These are phyloP conservation scores for Lasioglossum leucozonium DNA, from an alignment of 2,888 invertebrate species.

Conservation along the genomic window DNA sequence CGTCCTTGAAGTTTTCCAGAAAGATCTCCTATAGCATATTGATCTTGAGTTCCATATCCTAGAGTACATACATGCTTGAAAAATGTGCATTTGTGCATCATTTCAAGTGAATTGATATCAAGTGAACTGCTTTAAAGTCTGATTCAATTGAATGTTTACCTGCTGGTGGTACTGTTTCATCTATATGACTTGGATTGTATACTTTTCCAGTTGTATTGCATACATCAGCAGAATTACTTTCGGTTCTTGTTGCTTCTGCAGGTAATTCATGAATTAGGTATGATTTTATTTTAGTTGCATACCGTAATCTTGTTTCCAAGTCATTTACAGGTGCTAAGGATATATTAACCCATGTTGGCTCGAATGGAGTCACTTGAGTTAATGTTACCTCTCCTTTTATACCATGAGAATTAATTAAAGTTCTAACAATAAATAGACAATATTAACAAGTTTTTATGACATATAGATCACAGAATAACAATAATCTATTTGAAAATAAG, in stretches of 20 bases:
- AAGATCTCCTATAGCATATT: slow-evolving; percentile 95
- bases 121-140: background rate
- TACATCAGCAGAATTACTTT: slow-evolving; percentile 83
- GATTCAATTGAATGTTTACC: slow-evolving; percentile 83
- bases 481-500: background rate
- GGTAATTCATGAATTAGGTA: slow-evolving; percentile 91
- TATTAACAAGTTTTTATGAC: background rate
- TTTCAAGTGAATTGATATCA: too few species aligned
- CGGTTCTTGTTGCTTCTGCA: slow-evolving; percentile 86
- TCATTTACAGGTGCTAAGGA: slow-evolving; percentile 88
- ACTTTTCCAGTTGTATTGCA: slow-evolving; percentile 91
- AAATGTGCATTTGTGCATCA: background rate
- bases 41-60: slow-evolving; percentile 94
- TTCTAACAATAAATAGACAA: slow-evolving; percentile 84
- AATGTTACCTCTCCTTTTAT: slow-evolving; percentile 92
- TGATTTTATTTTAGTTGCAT: slow-evolving; percentile 90
- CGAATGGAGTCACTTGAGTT: slow-evolving; percentile 92
- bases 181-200: slow-evolving; percentile 90
- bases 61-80: slow-evolving; percentile 45
- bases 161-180: slow-evolving; percentile 88
- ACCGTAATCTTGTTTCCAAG: slow-evolving; percentile 89
- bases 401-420: slow-evolving; percentile 90
- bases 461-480: background rate
- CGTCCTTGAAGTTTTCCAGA: slow-evolving; percentile 93
- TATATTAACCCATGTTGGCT: slow-evolving; percentile 92